Evolutionary conservation across 2,888 invertebrate species (phyloP).

Genomic region (Limnephilus rhombicus): DNA sequence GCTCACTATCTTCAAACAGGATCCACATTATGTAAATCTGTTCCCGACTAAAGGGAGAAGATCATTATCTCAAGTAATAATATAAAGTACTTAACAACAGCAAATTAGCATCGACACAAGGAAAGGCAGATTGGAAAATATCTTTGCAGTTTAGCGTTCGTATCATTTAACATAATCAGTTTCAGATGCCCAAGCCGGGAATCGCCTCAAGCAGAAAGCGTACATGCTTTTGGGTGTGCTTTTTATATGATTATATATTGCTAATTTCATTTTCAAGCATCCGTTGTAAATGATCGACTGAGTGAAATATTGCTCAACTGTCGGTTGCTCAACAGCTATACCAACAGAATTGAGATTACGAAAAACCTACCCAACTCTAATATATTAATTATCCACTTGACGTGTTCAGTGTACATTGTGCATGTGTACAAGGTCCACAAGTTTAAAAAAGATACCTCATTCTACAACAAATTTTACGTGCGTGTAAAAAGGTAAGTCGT

Average conservation of each 20-base stretch:
- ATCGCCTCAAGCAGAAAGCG: neutral
- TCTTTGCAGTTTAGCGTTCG: neutral
- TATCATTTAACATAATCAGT: conserved; percentile 6
- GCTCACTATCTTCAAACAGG: neutral
- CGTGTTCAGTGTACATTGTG: neutral
- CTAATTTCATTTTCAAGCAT: neutral
- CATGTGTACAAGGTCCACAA: conserved; percentile 13
- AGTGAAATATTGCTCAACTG: conserved; percentile 35
- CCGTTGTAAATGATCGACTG: neutral
- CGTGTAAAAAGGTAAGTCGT: neutral
- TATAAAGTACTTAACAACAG: neutral
- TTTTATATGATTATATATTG: neutral
- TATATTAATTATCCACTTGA: conserved; percentile 48
- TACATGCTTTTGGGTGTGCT: neutral
- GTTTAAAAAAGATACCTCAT: neutral
- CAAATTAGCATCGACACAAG: neutral
- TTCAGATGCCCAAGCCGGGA: neutral
- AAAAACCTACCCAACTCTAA: conserved; percentile 19
- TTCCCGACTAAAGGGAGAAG: conserved; percentile 11
- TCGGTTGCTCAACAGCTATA: conserved; percentile 26
- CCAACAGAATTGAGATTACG: conserved; percentile 32
- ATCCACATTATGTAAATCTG: conserved; percentile 26
- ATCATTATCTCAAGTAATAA: conserved; percentile 25
- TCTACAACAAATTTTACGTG: neutral
- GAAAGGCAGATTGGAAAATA: conserved; percentile 3